phyloP scores from a whole-genome alignment of 2,113 vertebrate species.

The Orientallactaga bullata region DNA sequence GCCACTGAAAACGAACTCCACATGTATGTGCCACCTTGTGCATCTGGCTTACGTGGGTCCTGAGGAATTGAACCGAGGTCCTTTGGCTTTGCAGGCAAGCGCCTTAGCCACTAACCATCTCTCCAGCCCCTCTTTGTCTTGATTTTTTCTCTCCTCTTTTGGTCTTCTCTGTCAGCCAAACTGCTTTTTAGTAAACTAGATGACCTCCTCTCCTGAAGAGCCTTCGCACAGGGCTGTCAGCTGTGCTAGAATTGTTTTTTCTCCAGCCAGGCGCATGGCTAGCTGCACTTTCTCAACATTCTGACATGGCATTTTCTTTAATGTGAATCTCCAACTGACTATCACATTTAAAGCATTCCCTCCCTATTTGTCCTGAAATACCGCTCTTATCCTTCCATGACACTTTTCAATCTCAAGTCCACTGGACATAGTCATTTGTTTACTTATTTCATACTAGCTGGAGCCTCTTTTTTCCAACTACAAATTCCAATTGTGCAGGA shows the following conservation, averaged over 20 bases:
- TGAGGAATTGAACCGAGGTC: no score
- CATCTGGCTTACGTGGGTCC: no score
- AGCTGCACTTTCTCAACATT: neutral
- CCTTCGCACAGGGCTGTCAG: neutral
- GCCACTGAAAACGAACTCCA: no score
- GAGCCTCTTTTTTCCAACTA: neutral
- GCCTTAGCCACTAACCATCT: no score
- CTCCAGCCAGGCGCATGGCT: accelerated
- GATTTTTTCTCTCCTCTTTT: neutral
- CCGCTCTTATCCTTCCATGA: no score
- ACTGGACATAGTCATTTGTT: neutral
- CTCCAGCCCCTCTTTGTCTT: neutral
- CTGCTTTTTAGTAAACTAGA: neutral
- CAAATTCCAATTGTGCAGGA: neutral
- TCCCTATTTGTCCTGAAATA: neutral
- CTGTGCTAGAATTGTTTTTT: neutral
- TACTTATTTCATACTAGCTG: neutral
- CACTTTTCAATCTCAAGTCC: neutral
- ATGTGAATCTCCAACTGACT: neutral
- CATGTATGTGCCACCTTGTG: no score
- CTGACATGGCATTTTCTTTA: neutral
- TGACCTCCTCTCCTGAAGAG: neutral
- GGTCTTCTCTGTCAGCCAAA: neutral
- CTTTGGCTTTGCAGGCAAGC: no score
- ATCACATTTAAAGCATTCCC: accelerated